These are phyloP conservation scores for Melanocharis versteri DNA, from an alignment of 2,113 vertebrate genomes.

Conservation along the genomic window DNA sequence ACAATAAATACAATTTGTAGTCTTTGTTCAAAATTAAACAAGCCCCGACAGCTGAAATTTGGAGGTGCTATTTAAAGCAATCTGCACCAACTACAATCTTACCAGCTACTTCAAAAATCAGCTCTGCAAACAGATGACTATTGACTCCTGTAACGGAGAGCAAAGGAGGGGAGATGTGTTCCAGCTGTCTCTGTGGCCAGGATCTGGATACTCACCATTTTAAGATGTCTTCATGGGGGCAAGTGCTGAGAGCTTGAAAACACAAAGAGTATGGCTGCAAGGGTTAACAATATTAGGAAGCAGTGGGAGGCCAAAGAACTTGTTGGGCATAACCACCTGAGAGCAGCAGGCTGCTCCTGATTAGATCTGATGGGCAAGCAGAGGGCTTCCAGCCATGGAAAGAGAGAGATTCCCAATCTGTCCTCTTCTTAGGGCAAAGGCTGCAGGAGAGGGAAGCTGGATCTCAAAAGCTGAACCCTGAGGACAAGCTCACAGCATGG, in stretches of 20 bases:
- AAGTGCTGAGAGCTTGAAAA: not conserved
- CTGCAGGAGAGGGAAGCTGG: not conserved
- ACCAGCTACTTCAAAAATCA: not conserved
- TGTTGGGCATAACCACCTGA: not conserved
- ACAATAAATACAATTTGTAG: not conserved
- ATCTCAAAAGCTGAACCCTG: not conserved
- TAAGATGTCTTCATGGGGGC: not conserved
- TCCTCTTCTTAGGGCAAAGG: not conserved
- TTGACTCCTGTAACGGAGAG: not conserved
- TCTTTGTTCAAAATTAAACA: constrained; percentile 26
- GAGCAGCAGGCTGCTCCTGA: not conserved
- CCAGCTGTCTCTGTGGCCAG: not conserved
- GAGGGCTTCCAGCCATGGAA: not conserved
- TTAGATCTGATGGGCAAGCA: not conserved
- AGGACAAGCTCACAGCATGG: not conserved
- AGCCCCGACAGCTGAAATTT: not conserved
- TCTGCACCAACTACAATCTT: not conserved
- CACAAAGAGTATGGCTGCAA: not conserved
- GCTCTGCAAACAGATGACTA: not conserved
- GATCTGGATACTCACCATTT: not conserved
- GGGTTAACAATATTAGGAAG: not conserved
- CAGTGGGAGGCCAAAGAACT: not conserved
- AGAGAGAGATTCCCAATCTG: not conserved
- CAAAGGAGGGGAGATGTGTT: not conserved
- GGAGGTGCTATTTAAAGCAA: not conserved